phyloP scores from a whole-genome alignment of 2,888 invertebrate genomes.

The Leptopterna dolabrata region DNA sequence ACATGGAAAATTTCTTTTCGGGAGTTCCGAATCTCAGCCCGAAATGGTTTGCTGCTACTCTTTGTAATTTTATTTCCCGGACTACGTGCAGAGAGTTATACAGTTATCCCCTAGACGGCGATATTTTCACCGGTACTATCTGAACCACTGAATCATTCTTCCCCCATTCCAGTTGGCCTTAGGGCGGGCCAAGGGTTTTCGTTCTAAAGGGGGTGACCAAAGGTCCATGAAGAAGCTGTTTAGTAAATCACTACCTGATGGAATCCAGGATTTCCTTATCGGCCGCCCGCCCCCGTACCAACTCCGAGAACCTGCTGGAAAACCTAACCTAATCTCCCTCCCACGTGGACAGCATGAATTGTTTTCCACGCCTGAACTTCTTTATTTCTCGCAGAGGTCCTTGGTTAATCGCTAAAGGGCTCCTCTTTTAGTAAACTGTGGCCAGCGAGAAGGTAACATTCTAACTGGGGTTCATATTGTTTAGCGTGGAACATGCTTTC shows the following conservation, averaged over 20 bases:
- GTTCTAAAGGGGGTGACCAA: not conserved
- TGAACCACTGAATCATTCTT: conserved; percentile 19
- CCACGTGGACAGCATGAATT: too few species aligned
- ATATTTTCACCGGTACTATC: not conserved
- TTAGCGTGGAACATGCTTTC: too few species aligned
- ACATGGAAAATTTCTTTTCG: too few species aligned
- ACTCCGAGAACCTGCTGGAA: not conserved
- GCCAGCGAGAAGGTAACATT: too few species aligned
- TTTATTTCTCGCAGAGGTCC: too few species aligned
- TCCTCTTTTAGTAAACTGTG: too few species aligned
- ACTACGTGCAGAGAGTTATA: not conserved
- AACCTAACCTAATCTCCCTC: not conserved
- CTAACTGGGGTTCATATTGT: too few species aligned
- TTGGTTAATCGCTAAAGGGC: too few species aligned
- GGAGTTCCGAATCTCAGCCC: too few species aligned
- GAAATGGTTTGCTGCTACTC: too few species aligned
- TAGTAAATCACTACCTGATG: conserved; percentile 39
- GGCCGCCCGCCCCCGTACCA: not conserved
- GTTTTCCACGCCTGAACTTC: too few species aligned
- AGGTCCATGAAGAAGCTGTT: conserved; percentile 40
- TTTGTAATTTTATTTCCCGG: too few species aligned
- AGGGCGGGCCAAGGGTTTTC: conserved; percentile 3
- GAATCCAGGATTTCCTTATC: not conserved
- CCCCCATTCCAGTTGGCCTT: not conserved
- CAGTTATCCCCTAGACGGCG: not conserved